Percentiles rank a stretch among this genome's conserved stretches.
These are phyloP conservation scores for human DNA, from an alignment of 2,113 vertebrate species.

Conservation along the genomic window DNA sequence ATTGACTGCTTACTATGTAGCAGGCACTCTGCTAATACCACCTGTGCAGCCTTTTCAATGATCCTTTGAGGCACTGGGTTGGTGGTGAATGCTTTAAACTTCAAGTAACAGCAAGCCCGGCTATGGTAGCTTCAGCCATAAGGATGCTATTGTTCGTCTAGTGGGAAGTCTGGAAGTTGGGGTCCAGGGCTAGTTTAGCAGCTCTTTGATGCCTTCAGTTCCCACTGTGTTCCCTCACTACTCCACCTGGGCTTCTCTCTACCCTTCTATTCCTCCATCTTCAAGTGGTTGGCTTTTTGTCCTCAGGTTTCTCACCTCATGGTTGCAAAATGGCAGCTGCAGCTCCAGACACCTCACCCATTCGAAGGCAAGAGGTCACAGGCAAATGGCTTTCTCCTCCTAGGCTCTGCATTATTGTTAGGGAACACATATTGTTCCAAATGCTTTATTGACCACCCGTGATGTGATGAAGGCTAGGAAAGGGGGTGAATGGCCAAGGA, in stretches of 20 bases:
- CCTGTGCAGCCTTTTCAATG: background rate
- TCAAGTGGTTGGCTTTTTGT: background rate
- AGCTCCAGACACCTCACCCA: background rate
- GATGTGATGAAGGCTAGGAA: background rate
- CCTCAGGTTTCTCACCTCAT: background rate
- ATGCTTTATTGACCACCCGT: background rate
- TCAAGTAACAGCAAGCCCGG: background rate
- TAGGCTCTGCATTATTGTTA: background rate
- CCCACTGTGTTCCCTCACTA: background rate
- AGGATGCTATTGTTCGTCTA: background rate
- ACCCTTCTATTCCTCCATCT: background rate
- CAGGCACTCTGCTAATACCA: background rate
- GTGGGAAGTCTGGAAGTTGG: background rate
- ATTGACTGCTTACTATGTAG: background rate
- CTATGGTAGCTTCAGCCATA: background rate
- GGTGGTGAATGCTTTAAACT: background rate
- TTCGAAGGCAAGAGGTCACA: background rate
- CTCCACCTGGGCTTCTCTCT: background rate
- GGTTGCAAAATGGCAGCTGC: background rate
- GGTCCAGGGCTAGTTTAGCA: background rate
- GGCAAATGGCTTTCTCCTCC: background rate
- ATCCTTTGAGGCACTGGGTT: background rate
- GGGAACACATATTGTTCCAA: background rate
- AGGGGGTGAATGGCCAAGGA: background rate
- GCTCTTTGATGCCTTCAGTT: background rate